Percentiles rank a stretch among this genome's conserved stretches.
phyloP scores from a whole-genome alignment of 2,113 vertebrate genomes.

The Ursus arctos region DNA sequence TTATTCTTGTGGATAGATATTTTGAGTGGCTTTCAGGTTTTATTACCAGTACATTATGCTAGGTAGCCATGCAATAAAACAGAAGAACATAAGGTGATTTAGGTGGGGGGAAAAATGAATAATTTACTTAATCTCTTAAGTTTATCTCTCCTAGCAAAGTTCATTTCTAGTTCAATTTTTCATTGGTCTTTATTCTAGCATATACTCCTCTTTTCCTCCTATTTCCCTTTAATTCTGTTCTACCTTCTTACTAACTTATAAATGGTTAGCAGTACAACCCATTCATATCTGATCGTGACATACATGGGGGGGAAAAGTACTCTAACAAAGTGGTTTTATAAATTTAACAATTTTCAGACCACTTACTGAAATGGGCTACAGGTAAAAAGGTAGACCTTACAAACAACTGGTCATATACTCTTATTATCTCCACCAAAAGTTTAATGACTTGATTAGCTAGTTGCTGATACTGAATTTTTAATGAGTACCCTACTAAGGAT shows the following conservation, averaged over 20 bases:
- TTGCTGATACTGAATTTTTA: neutral
- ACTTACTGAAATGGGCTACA: neutral
- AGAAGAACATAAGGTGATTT: neutral
- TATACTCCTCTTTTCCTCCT: neutral
- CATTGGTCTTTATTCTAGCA: neutral
- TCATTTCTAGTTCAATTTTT: conserved; percentile 2
- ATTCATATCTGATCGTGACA: neutral
- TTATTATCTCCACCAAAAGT: neutral
- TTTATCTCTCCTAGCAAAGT: neutral
- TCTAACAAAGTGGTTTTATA: neutral
- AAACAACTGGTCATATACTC: neutral
- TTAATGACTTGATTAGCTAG: conserved; percentile 10
- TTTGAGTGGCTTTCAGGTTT: neutral
- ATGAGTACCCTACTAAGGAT: neutral
- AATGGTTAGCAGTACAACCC: neutral
- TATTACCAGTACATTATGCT: neutral
- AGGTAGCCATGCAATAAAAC: neutral
- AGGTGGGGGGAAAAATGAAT: neutral
- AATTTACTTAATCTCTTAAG: neutral
- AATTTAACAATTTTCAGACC: conserved; percentile 6
- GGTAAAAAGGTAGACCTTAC: neutral
- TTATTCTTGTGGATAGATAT: neutral
- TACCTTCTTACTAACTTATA: conserved; percentile 3
- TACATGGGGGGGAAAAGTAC: neutral
- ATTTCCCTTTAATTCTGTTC: conserved; percentile 11